phyloP scores from a whole-genome alignment of 2,797 vertebrate species.

The Prunella strophiata region DNA sequence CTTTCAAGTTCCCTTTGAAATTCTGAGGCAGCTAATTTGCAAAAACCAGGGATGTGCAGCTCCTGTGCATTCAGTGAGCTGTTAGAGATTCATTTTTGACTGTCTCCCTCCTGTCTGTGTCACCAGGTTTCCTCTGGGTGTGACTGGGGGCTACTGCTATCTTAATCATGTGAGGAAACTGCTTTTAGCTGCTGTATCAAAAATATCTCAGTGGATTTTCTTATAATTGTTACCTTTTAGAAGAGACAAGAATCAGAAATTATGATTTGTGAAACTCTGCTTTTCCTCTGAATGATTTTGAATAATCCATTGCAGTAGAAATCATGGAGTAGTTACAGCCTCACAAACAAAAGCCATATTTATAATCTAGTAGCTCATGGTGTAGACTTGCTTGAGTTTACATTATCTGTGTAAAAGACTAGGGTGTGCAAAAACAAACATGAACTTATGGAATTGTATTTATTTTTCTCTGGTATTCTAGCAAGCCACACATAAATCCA shows the following conservation, averaged over 20 bases:
- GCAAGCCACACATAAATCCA: neutral
- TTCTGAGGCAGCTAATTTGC: neutral
- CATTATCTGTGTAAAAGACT: neutral
- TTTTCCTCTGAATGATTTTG: neutral
- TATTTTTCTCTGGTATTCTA: neutral
- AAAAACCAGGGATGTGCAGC: neutral
- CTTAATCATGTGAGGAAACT: neutral
- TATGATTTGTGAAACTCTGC: neutral
- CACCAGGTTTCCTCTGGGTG: neutral
- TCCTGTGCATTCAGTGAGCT: neutral
- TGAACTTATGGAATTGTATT: neutral
- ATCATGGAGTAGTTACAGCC: neutral
- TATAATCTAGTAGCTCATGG: neutral
- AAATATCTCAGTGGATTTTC: neutral
- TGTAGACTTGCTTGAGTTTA: neutral
- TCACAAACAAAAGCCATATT: neutral
- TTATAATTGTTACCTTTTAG: neutral
- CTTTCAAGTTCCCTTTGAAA: neutral
- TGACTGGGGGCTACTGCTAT: accelerated
- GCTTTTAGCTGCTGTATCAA: neutral
- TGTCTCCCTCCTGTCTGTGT: neutral
- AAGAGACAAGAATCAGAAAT: neutral
- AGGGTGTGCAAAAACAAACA: neutral
- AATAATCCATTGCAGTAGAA: neutral
- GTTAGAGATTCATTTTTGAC: neutral